These are phyloP conservation scores for cattle (Bos taurus) DNA, from an alignment of 2,113 vertebrate genomes.

Conservation along the genomic window DNA sequence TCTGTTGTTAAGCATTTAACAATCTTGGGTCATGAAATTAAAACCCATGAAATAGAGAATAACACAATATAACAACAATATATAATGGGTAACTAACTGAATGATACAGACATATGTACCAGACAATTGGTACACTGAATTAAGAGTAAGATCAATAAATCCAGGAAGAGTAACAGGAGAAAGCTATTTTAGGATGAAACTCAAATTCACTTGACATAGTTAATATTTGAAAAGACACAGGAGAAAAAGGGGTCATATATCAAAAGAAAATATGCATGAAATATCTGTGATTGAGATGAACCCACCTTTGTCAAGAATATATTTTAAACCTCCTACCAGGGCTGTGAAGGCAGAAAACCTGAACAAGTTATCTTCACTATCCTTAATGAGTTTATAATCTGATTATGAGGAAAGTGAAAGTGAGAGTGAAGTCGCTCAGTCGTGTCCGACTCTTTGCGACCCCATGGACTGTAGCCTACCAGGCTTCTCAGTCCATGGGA, in stretches of 20 bases:
- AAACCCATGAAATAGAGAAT: background rate
- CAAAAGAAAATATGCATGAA: background rate
- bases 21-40: background rate
- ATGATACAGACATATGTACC: background rate
- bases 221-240: background rate
- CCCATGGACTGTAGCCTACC: too few relatives aligned
- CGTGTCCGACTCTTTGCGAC: too few relatives aligned
- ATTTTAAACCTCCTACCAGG: background rate
- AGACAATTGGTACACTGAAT: background rate
- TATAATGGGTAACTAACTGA: background rate
- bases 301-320: background rate
- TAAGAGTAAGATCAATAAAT: background rate
- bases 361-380: background rate
- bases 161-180: background rate
- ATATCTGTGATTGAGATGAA: background rate
- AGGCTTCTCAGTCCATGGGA: too few relatives aligned
- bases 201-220: background rate
- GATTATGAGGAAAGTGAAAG: background rate
- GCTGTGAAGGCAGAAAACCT: background rate
- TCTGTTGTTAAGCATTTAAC: background rate
- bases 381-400: background rate
- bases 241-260: background rate
- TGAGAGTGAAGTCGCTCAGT: too few relatives aligned
- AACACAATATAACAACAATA: background rate
- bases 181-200: background rate